These are phyloP conservation scores for Baryphthengus martii DNA, from an alignment of 2,113 vertebrate genomes.

Conservation along the genomic window DNA sequence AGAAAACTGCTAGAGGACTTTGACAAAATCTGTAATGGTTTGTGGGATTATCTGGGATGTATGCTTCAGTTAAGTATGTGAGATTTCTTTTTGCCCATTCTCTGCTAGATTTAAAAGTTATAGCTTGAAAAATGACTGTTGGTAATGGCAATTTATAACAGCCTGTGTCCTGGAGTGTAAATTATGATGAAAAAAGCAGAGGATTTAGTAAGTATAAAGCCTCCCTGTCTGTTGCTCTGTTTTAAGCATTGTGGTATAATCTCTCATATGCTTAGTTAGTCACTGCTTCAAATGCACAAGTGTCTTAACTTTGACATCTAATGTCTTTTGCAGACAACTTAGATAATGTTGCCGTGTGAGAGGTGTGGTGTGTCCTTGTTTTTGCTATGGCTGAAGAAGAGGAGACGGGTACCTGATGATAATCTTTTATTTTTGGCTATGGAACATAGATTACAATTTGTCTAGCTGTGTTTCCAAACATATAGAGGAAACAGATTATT, in stretches of 20 bases:
- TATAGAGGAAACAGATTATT: accelerated
- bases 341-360: not conserved
- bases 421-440: not conserved
- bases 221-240: not conserved
- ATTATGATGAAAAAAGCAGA: slow-evolving; percentile 1
- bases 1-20: slow-evolving; percentile 14
- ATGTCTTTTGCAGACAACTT: slow-evolving; percentile 13
- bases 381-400: not conserved
- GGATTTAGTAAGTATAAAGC: not conserved
- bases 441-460: accelerated
- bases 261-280: not conserved
- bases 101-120: not conserved
- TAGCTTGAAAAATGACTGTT: not conserved
- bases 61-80: not conserved
- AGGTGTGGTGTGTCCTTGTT: not conserved
- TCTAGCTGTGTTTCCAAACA: not conserved
- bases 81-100: not conserved
- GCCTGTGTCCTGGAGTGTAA: not conserved
- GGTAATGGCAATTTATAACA: slow-evolving; percentile 5
- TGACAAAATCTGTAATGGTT: not conserved
- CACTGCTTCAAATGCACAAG: not conserved
- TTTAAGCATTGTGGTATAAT: slow-evolving; percentile 5
- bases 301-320: not conserved
- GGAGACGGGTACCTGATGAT: not conserved
- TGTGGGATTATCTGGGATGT: slow-evolving; percentile 18